Evolutionary conservation across 2,113 vertebrate genomes (phyloP).

Genomic region (Aegypius monachus): DNA sequence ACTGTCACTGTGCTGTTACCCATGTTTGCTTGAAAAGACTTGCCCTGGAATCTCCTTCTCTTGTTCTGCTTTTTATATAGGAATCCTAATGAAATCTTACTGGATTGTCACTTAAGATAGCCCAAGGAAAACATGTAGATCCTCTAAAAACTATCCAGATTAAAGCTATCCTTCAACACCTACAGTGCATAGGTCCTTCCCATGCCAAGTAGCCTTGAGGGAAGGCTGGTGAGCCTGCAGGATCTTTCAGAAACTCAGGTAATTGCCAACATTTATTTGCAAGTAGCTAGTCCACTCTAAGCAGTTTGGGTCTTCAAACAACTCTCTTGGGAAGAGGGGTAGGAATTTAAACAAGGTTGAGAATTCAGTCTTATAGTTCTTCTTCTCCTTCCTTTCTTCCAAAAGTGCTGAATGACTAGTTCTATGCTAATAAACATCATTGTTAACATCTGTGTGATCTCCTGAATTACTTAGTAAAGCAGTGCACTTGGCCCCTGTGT

Average conservation of each 20-base stretch:
- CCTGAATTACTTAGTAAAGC: not conserved
- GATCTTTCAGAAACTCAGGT: not conserved
- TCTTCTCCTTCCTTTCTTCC: not conserved
- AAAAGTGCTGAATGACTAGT: not conserved
- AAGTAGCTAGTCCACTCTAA: not conserved
- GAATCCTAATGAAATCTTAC: not conserved
- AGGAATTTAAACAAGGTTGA: not conserved
- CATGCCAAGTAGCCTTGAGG: not conserved
- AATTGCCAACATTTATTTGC: not conserved
- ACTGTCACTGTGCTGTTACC: not conserved
- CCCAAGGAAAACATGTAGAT: not conserved
- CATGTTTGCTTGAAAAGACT: not conserved
- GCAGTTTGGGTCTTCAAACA: not conserved
- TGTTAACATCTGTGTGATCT: not conserved
- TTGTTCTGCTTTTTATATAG: not conserved
- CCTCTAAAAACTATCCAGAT: not conserved
- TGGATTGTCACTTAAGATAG: not conserved
- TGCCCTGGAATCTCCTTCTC: not conserved
- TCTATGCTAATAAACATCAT: not conserved
- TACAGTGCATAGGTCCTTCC: not conserved
- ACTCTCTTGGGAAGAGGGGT: not conserved
- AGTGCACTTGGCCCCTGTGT: not conserved
- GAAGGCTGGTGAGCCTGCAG: not conserved
- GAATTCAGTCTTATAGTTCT: not conserved
- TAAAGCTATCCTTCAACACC: not conserved